Evolutionary conservation across 2,113 vertebrate genomes (phyloP), one percentile per base, ranked within the genome.

Genomic region (Aphyosemion australe): DNA sequence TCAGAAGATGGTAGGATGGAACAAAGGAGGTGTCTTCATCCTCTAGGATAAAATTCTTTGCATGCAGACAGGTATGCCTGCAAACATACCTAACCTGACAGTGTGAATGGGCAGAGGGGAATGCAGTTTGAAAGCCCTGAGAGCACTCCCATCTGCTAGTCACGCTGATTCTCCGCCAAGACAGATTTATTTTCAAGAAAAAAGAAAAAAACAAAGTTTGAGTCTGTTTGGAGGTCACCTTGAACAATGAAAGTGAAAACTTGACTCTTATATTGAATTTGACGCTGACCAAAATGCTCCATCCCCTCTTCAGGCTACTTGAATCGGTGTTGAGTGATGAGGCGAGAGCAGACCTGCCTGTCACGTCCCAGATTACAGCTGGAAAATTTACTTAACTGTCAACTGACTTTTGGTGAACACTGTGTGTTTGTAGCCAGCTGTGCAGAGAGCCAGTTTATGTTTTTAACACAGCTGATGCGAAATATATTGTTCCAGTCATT

Each of bases 281-380:
- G 61, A 80, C 46, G 66, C 54, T 59, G 54, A 79, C 65, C 76
- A 31, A 76, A 52, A 67, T 69, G 51, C 57, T 67, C 54, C 43
- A 67, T 72, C 65, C 43, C 72, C 16, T 52, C 83, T 75, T 12
- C 42, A 43, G 84, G 84, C 78, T 50, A 63, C 59, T 69, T 76
- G 62, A 47, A 70, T 78, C 65, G 82, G 67, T 60, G 48, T 55
- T n/a, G 39, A 71, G 41, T 10, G 51, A 32, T 60, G 31, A 78
- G 76, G 79, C 90, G 64, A 85, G 90, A 90, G 45, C 62, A 65
- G 83, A 87, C 92, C 73, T 90, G 91, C 47, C 82, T 46, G 50
- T 74, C 81, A 76, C 64, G 65, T 86, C 79, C 34, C 57, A 73
- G 75, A 52, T 65, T 65, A 64, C 49, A 61, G 59, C 55, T 47